A percentile compares a stretch with the other conserved stretches of the same genome.
These are phyloP conservation scores for Antheraea yamamai DNA, from an alignment of 2,888 invertebrate species.

Conservation along the genomic window DNA sequence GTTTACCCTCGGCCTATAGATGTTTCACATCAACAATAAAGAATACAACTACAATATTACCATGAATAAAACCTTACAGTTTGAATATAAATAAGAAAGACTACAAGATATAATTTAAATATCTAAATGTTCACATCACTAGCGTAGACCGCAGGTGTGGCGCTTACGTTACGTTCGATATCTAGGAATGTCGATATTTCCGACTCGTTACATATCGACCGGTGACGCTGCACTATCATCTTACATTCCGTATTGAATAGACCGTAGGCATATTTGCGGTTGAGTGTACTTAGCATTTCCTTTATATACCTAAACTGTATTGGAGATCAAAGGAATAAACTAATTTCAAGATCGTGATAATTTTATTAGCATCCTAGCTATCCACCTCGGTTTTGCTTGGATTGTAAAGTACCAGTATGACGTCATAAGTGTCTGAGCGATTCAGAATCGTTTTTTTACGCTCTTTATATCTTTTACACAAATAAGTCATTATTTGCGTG, in stretches of 20 bases:
- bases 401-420: too few species aligned
- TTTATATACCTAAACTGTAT: conserved; percentile 10
- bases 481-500: too few species aligned
- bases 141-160: conserved; percentile 57
- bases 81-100: neutral
- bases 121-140: conserved; percentile 35
- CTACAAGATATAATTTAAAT: neutral
- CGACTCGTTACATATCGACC: conserved; percentile 53
- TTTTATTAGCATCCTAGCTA: neutral
- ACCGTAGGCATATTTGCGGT: conserved; percentile 39
- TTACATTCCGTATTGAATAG: conserved; percentile 40
- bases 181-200: conserved; percentile 60
- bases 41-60: too few species aligned
- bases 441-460: too few species aligned
- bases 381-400: too few species aligned
- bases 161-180: conserved; percentile 49
- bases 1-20: too few species aligned
- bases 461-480: too few species aligned
- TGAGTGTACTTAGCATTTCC: conserved; percentile 14
- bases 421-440: too few species aligned
- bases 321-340: neutral
- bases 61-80: neutral
- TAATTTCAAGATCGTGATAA: neutral
- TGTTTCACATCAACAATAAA: too few species aligned
- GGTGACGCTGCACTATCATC: conserved; percentile 49